These are phyloP conservation scores for Aleiodes leptofemur DNA, from an alignment of 2,888 invertebrate species.

Conservation along the genomic window DNA sequence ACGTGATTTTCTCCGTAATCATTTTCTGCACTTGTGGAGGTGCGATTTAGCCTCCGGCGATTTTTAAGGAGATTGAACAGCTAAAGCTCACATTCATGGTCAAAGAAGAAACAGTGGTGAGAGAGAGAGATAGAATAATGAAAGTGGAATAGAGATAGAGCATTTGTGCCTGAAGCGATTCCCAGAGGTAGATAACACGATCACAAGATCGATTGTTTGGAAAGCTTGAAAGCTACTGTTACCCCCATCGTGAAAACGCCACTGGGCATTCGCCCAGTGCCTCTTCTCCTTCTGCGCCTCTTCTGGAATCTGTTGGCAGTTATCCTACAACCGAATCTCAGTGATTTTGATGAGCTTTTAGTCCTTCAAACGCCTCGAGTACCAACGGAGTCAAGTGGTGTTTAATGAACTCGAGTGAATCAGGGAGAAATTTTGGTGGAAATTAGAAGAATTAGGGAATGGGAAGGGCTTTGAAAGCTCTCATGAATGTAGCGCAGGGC, in stretches of 20 bases:
- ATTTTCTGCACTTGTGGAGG: too few species aligned
- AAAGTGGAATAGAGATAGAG: slow-evolving; percentile 17
- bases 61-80: slow-evolving; percentile 42
- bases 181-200: slow-evolving; percentile 45
- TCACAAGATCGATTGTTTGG: slow-evolving; percentile 52
- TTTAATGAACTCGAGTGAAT: slow-evolving; percentile 33
- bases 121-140: slow-evolving; percentile 2
- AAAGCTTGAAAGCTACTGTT: slow-evolving; percentile 49
- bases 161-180: slow-evolving; percentile 35
- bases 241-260: slow-evolving; percentile 12
- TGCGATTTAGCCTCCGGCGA: slow-evolving; percentile 2
- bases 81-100: background rate
- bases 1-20: too few species aligned
- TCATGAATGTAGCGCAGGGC: too few species aligned
- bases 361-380: slow-evolving; percentile 18
- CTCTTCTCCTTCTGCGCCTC: background rate
- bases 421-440: background rate
- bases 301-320: background rate
- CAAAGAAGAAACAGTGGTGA: background rate
- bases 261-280: slow-evolving; percentile 1
- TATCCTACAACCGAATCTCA: slow-evolving; percentile 1
- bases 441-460: background rate
- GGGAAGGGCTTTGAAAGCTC: too few species aligned
- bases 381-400: slow-evolving; percentile 22
- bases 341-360: slow-evolving; percentile 33